Evolutionary conservation across 2,888 invertebrate species (phyloP), one percentile per base, ranked within the genome.

Genomic region (Rotaria socialis): DNA sequence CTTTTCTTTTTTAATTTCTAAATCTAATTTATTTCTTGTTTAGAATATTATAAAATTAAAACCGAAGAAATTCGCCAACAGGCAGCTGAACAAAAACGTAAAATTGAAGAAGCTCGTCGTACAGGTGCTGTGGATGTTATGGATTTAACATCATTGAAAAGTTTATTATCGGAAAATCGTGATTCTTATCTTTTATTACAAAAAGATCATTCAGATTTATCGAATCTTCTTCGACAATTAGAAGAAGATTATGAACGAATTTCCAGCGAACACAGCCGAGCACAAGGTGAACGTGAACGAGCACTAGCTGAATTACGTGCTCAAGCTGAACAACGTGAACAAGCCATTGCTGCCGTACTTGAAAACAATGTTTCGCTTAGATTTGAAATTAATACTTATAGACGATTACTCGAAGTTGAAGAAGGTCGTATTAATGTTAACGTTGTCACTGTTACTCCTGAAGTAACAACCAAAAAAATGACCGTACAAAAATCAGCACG

Each of bases 381-480:
- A 84, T 86, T 86, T 75, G 86, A 86, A 75, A 86, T 86, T 10
- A 86, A 86, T 41, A 86, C 86, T n/a, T 86, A 86, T 41, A 75
- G 86, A 60, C 86, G 86, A 24, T 84, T 86, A 67, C 50, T 86
- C 22, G 86, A 86, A 84, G 85, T 85, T 50, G 86, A 86, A 86
- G 86, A 86, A 56, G 75, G 75, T 47, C 75, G 56, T 52, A 14
- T 52, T 52, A 11, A 52, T 11, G 50, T 50, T 50, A 14, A 50
- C 50, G 0, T 1, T 50, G 50, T 8, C 50, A 50, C 50, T 8
- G 52, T 16, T 52, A 16, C 16, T 16, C 52, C 47, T 8, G 47
- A 80, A 7, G 10, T 47, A 24, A 47, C 80, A 80, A 80, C 80
- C 0, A 80, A 80, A n/a, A 80, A 75, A 47, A 80, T 80, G 80